A percentile compares a stretch with the other conserved stretches of the same genome.
These are phyloP conservation scores for Prenolepis imparis DNA, from an alignment of 2,888 invertebrate genomes.

Conservation along the genomic window DNA sequence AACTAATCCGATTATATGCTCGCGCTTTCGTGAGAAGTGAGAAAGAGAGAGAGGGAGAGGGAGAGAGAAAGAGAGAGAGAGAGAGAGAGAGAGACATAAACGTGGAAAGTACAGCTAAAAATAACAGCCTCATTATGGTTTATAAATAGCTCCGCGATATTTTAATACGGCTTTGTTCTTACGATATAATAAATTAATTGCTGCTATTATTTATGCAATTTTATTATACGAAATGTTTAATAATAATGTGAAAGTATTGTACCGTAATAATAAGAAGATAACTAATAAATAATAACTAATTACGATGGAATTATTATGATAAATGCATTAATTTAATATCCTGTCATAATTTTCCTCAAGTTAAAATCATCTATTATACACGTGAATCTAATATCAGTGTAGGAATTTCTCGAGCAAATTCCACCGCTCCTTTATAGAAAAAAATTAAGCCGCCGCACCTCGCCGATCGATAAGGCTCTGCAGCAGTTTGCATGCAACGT, in stretches of 20 bases:
- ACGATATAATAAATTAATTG: slow-evolving; percentile 25
- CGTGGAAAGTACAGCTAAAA: slow-evolving; percentile 44
- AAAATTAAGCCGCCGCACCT: slow-evolving; percentile 32
- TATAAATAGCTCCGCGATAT: slow-evolving; percentile 42
- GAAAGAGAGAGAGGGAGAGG: slow-evolving; percentile 13
- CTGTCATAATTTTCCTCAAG: neutral
- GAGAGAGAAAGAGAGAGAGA: neutral
- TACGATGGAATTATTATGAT: neutral
- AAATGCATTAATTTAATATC: neutral
- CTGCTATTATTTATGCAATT: neutral
- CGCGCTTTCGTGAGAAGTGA: neutral
- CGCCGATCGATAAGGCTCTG: slow-evolving; percentile 39
- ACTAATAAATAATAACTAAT: neutral
- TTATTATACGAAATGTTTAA: neutral
- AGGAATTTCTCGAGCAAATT: neutral
- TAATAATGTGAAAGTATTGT: neutral
- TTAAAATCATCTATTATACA: neutral
- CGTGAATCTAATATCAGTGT: neutral
- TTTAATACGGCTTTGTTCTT: slow-evolving; percentile 6
- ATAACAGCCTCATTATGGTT: slow-evolving; percentile 34
- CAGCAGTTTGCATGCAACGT: slow-evolving; percentile 39
- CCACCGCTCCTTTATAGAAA: slow-evolving; percentile 4
- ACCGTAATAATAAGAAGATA: neutral
- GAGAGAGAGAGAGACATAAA: slow-evolving; percentile 31
- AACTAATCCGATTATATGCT: slow-evolving; percentile 48